Conservation (phyloP, 2,888 invertebrate species). For the Lumbricus terrestris region DNA sequence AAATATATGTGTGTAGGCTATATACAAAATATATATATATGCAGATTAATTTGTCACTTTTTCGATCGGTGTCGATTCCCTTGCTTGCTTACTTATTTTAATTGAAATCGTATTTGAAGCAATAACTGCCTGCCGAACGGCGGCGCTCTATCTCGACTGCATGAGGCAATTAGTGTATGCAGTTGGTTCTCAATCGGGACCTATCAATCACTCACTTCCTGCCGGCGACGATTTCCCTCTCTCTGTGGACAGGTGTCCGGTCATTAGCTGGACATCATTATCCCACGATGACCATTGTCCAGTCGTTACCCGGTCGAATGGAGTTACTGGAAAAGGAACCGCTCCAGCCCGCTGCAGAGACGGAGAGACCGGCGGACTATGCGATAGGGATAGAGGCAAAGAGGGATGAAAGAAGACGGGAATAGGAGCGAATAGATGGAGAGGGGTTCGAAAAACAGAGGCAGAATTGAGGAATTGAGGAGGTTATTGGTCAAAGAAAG, state of each 20-base stretch:
- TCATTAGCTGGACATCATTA: conserved; percentile 11
- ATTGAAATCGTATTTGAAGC: conserved; percentile 10
- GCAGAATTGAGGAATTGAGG: too few species aligned
- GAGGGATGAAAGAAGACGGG: too few species aligned
- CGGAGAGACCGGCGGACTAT: background rate
- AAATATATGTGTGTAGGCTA: too few species aligned
- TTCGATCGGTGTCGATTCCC: background rate
- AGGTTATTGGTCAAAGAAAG: too few species aligned
- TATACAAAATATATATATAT: too few species aligned
- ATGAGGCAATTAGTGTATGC: background rate
- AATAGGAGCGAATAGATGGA: too few species aligned
- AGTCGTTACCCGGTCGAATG: conserved; percentile 11
- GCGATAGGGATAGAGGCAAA: too few species aligned
- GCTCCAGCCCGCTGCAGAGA: background rate
- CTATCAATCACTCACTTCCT: conserved; percentile 15
- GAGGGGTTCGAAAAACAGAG: too few species aligned
- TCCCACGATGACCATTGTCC: conserved; percentile 8
- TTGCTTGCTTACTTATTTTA: background rate
- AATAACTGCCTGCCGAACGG: background rate
- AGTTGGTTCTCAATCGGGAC: conserved; percentile 3
- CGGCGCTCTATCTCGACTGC: background rate
- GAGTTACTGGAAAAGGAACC: background rate
- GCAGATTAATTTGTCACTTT: background rate
- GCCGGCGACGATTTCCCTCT: background rate
- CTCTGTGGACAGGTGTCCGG: conserved; percentile 13